A percentile compares a stretch with the other conserved stretches of the same genome.
These are phyloP conservation scores for Ooceraea biroi DNA, from an alignment of 1,140 invertebrate species.

Conservation along the genomic window DNA sequence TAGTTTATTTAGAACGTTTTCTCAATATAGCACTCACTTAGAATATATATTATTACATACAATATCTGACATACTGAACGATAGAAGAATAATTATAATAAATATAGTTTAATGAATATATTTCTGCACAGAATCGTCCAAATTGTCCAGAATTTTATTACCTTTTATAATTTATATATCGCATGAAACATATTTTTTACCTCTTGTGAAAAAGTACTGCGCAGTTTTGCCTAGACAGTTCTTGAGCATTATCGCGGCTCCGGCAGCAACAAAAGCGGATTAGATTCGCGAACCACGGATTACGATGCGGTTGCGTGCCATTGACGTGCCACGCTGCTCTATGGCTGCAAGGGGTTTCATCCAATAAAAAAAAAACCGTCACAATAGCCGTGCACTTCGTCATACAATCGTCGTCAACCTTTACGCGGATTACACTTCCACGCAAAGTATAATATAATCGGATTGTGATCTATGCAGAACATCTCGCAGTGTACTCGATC, in stretches of 20 bases:
- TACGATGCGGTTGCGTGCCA: slow-evolving; percentile 57
- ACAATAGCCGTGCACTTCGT: slow-evolving; percentile 51
- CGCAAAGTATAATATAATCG: neutral
- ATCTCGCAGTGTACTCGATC: neutral
- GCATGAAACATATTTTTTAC: slow-evolving; percentile 22
- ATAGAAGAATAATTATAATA: too few species aligned
- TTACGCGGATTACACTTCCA: neutral
- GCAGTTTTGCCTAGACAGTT: neutral
- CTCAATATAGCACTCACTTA: too few species aligned
- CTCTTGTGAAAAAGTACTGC: neutral
- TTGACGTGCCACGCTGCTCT: slow-evolving; percentile 70
- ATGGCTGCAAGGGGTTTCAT: slow-evolving; percentile 82
- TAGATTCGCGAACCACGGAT: slow-evolving; percentile 74
- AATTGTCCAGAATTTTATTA: neutral
- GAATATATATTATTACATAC: too few species aligned
- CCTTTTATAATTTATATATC: neutral
- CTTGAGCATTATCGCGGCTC: slow-evolving; percentile 45
- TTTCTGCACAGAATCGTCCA: neutral
- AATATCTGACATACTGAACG: too few species aligned
- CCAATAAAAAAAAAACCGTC: slow-evolving; percentile 78
- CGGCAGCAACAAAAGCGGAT: slow-evolving; percentile 65
- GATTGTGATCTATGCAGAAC: neutral
- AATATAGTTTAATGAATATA: neutral
- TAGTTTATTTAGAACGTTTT: too few species aligned
- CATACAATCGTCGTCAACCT: neutral